These are phyloP conservation scores for Brachypodius melanocephalos DNA, from an alignment of 2,113 vertebrate species.

Conservation along the genomic window DNA sequence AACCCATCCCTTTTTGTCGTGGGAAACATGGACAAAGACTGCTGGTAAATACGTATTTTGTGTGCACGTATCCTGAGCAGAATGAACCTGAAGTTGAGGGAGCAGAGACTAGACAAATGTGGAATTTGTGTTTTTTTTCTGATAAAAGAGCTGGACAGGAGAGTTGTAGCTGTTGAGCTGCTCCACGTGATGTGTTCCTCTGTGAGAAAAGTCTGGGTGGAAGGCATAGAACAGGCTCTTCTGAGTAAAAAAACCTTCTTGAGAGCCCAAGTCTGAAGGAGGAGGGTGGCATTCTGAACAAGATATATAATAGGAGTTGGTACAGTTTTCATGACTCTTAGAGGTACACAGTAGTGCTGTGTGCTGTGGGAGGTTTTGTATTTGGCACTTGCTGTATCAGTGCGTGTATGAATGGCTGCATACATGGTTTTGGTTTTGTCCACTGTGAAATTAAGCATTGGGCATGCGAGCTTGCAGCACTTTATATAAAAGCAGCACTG, in stretches of 20 bases:
- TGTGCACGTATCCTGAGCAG: rapidly evolving
- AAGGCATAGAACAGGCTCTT: neutral
- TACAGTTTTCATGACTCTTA: neutral
- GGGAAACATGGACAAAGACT: neutral
- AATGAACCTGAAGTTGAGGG: neutral
- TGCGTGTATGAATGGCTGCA: neutral
- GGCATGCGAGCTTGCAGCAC: neutral
- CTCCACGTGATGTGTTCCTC: neutral
- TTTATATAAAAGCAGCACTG: neutral
- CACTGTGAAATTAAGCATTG: neutral
- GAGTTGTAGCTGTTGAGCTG: neutral
- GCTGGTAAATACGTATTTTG: neutral
- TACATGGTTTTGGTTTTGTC: neutral
- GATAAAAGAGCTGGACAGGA: neutral
- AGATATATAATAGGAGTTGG: neutral
- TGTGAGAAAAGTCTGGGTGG: neutral
- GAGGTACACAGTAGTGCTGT: neutral
- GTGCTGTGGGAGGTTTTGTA: neutral
- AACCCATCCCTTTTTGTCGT: neutral
- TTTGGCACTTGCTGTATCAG: neutral
- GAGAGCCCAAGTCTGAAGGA: neutral
- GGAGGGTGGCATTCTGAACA: neutral
- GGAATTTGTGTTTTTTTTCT: neutral
- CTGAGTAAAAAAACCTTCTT: neutral
- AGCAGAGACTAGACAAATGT: neutral